A percentile compares a stretch with the other conserved stretches of the same genome.
phyloP scores from a whole-genome alignment of 23 tunicate genomes.

The Trididemnum miniatum region DNA sequence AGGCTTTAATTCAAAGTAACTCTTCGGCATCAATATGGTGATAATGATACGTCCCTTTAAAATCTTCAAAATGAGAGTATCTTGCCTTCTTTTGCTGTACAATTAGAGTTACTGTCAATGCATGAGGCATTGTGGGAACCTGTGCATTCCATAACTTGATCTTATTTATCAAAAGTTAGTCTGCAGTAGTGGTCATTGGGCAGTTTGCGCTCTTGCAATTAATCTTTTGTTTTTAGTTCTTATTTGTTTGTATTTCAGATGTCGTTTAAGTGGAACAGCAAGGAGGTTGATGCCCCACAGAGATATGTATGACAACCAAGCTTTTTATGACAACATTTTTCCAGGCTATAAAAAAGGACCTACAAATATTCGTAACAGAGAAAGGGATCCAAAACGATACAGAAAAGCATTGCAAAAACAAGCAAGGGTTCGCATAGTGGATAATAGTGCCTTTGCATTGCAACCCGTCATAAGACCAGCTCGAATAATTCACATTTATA shows the following conservation, averaged over 20 bases:
- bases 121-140: no score
- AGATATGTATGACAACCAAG: constrained; percentile 72
- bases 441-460: constrained; percentile 59
- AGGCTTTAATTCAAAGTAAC: no score
- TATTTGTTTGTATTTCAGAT: constrained; percentile 6
- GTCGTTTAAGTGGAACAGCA: not conserved
- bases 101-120: no score
- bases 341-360: constrained; percentile 55
- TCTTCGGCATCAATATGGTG: no score
- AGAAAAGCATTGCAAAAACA: constrained; percentile 50
- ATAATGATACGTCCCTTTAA: no score
- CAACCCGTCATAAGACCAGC: constrained; percentile 50
- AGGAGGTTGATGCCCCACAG: constrained; percentile 31
- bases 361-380: constrained; percentile 63
- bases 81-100: no score
- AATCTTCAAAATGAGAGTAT: no score
- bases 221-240: no score
- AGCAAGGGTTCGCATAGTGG: constrained; percentile 77
- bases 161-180: no score
- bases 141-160: no score
- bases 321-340: constrained; percentile 79
- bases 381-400: constrained; percentile 37
- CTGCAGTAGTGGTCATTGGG: no score
- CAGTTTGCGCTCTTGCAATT: no score
- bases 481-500: constrained; percentile 68